Conservation (phyloP, 2,888 invertebrate species). For the Leptogaster cylindrica region DNA sequence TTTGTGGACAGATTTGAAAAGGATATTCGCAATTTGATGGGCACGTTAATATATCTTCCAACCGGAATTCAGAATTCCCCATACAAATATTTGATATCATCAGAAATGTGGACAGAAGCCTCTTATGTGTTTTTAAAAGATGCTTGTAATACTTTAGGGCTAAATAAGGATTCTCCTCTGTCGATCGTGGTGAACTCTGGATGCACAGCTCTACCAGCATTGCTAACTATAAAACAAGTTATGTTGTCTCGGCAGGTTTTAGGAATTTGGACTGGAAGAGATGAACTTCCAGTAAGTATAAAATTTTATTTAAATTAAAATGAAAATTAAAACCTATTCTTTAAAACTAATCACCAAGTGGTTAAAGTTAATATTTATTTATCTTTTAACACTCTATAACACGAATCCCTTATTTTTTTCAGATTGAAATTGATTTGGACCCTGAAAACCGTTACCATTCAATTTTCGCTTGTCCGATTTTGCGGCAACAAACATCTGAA, state of each 20-base stretch:
- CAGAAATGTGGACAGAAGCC: constrained; percentile 77
- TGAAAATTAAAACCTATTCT: not conserved
- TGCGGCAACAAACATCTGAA: constrained; percentile 94
- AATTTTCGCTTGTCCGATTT: constrained; percentile 97
- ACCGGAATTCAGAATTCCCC: constrained; percentile 81
- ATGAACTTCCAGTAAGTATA: constrained; percentile 86
- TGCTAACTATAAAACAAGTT: constrained; percentile 91
- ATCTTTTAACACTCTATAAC: constrained; percentile 21
- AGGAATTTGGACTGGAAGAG: constrained; percentile 92
- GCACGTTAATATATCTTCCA: constrained; percentile 78
- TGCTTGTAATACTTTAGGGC: constrained; percentile 87
- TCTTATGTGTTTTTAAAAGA: constrained; percentile 91
- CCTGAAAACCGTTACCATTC: constrained; percentile 93
- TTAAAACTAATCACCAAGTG: too few species aligned
- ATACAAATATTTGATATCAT: constrained; percentile 76
- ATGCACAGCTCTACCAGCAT: constrained; percentile 89
- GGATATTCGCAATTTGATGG: constrained; percentile 87
- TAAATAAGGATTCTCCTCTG: constrained; percentile 88
- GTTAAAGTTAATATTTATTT: too few species aligned
- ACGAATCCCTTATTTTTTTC: constrained; percentile 46
- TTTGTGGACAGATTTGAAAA: constrained; percentile 79
- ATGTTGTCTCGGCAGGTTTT: constrained; percentile 89
- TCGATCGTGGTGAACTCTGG: constrained; percentile 93
- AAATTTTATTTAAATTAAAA: constrained; percentile 9
- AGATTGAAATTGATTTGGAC: constrained; percentile 96